phyloP scores from a whole-genome alignment of 2,888 invertebrate genomes.

The Corbicula japonica region DNA sequence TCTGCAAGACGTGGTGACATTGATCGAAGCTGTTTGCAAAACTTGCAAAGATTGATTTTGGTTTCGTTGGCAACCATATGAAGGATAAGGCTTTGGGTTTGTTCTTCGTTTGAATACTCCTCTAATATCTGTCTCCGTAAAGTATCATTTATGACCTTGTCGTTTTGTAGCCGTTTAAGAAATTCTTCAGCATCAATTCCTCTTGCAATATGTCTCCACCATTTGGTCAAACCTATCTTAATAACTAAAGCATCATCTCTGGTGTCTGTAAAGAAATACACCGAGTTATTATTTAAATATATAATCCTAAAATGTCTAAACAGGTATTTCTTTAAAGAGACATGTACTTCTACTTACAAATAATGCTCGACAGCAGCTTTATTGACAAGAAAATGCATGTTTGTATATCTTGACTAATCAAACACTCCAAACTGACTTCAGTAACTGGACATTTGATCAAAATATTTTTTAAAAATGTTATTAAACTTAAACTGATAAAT shows the following conservation, averaged over 20 bases:
- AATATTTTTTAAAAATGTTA: too few species aligned
- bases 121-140: constrained; percentile 7
- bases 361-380: too few species aligned
- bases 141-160: constrained; percentile 9
- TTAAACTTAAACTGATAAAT: too few species aligned
- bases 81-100: constrained; percentile 4
- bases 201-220: constrained; percentile 3
- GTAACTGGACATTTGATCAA: too few species aligned
- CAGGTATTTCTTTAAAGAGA: too few species aligned
- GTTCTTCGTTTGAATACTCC: constrained; percentile 17
- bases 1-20: constrained; percentile 17
- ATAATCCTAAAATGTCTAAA: too few species aligned
- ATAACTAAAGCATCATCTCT: constrained; percentile 12
- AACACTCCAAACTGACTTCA: too few species aligned
- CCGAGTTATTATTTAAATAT: too few species aligned
- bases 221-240: constrained; percentile 21
- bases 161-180: background rate
- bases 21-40: constrained; percentile 7
- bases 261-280: too few species aligned
- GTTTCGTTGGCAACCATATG: constrained; percentile 18
- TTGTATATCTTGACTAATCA: too few species aligned
- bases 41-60: constrained; percentile 18
- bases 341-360: too few species aligned
- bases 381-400: too few species aligned
- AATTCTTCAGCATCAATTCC: constrained; percentile 13